Conservation (phyloP, 2,113 vertebrate species). For the Propithecus coquereli region DNA sequence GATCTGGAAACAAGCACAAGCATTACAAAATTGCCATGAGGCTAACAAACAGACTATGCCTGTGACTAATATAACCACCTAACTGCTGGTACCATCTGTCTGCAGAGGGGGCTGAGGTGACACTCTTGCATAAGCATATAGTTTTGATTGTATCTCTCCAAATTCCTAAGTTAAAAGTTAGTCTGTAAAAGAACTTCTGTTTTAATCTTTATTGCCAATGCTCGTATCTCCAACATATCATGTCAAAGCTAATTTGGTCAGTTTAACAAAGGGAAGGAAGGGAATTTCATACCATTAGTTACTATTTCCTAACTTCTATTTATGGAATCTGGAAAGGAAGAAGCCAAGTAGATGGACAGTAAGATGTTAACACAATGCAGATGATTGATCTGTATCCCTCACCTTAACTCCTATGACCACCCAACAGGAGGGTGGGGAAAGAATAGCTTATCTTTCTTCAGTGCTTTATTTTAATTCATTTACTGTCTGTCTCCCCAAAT, state of each 20-base stretch:
- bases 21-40: background rate
- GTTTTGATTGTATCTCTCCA: background rate
- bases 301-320: background rate
- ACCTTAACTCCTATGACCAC: background rate
- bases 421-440: background rate
- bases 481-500: background rate
- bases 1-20: background rate
- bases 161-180: background rate
- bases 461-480: background rate
- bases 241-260: background rate
- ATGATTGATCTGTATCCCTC: background rate
- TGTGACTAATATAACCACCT: background rate
- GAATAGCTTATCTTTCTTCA: background rate
- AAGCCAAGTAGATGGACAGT: background rate
- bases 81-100: background rate
- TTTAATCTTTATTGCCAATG: background rate
- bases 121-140: background rate
- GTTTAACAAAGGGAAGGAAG: background rate
- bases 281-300: background rate
- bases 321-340: background rate
- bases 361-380: background rate
- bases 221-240: background rate
- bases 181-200: background rate
- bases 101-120: background rate
- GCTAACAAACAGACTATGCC: background rate